A percentile compares a stretch with the other conserved stretches of the same genome.
These are phyloP conservation scores for Enteromius mattozi DNA, from an alignment of 2,797 vertebrate genomes.

Conservation along the genomic window DNA sequence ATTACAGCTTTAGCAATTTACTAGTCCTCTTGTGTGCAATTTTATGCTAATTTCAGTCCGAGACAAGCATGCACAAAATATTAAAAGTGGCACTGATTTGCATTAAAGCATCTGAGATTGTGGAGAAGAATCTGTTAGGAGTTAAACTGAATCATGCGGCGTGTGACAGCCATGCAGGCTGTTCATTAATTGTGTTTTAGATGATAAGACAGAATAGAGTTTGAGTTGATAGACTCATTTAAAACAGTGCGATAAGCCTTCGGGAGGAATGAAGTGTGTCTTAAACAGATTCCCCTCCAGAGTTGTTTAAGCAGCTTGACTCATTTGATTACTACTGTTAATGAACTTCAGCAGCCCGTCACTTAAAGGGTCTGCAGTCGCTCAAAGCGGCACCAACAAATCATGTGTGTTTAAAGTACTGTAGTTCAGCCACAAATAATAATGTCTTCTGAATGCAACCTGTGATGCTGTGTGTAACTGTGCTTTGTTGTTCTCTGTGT, in stretches of 20 bases:
- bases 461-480: neutral
- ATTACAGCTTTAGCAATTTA: neutral
- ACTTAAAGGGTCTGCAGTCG: neutral
- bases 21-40: neutral
- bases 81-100: neutral
- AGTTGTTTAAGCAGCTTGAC: neutral
- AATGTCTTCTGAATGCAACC: neutral
- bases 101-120: neutral
- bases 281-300: neutral
- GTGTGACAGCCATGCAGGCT: neutral
- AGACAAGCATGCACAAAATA: neutral
- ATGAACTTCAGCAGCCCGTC: neutral
- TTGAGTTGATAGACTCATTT: conserved; percentile 29
- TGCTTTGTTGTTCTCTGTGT: neutral
- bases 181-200: conserved; percentile 33
- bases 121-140: neutral
- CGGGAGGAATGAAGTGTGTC: conserved; percentile 22
- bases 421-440: neutral
- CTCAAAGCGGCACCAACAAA: neutral
- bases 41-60: neutral
- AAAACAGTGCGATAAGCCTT: conserved; percentile 9
- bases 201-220: conserved; percentile 12
- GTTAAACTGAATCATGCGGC: neutral
- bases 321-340: conserved; percentile 23
- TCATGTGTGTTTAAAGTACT: conserved; percentile 1